Base-by-base conservation (phyloP, 2,797 vertebrate genomes). In the Balearica regulorum region DNA sequence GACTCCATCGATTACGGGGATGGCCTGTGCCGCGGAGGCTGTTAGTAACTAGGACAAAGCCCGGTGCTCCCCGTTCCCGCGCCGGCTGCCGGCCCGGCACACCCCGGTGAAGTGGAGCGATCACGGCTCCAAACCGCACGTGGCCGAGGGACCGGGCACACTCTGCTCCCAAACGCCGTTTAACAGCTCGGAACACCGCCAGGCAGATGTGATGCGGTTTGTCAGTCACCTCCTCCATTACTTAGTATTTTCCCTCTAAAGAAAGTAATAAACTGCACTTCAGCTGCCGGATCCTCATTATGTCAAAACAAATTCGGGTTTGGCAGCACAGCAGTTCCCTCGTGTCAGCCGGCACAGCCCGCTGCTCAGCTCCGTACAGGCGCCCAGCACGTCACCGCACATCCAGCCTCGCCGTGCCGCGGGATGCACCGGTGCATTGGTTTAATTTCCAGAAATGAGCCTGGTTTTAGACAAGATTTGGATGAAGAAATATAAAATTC, bases 1-100 rank as follows among this genome's bases (percentile, higher is more conserved):
- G 96, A 39, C 72, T 72, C 93, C 92, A 96, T 97, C 19, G 83
- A 96, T 94, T 55, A 48, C 1, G 11, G 70, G 69, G 86, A 26
- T 10, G 3, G 93, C 12, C 83, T 54, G 65, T 28, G 90, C 86
- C 26, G 44, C 7, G 0, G 18, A 60, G 91, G 35, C 93, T 82
- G 83, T 37, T 14, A 24, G 92, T 53, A 95, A 21, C 46, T 28
- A 64, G 87, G 91, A 70, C 90, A 81, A 39, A 73, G 87, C 91
- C 75, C 5, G 6, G 69, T 1, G 0, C 2, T 8, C 71, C 89
- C 85, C 2, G 1, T 33, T 48, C 89, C 84, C 7, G 3, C 11
- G 6, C 11, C 19, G 10, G 66, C 76, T 26, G 81, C 54, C 5
- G 0, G 1, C 49, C 49, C 2, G 1, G 4, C 4, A 13, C 31